Conservation (phyloP, 2,797 vertebrate genomes). For the Selene dorsalis region DNA sequence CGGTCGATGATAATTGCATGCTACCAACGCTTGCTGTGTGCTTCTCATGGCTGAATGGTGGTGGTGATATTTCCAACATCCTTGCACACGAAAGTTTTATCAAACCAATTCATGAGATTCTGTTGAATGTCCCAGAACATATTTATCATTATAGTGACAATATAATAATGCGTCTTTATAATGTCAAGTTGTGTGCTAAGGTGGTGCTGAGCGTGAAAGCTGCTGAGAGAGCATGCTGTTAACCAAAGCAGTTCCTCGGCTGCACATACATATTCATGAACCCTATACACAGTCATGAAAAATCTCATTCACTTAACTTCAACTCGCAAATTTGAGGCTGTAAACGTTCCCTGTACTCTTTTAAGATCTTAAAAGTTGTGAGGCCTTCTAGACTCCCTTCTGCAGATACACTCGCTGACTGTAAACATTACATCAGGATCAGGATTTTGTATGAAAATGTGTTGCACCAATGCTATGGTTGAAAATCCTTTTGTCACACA, state of each 20-base stretch:
- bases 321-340: conserved; percentile 24
- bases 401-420: conserved; percentile 1
- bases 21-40: conserved; percentile 36
- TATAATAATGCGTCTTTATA: conserved; percentile 49
- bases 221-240: neutral
- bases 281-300: neutral
- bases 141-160: conserved; percentile 47
- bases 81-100: neutral
- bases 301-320: conserved; percentile 25
- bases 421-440: conserved; percentile 30
- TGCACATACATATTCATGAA: conserved; percentile 33
- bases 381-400: conserved; percentile 1
- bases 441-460: conserved; percentile 19
- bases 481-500: conserved; percentile 31
- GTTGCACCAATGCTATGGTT: conserved; percentile 20
- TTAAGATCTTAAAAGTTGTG: conserved; percentile 14
- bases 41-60: conserved; percentile 38
- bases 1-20: conserved; percentile 58
- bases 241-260: conserved; percentile 10
- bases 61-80: conserved; percentile 45
- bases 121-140: conserved; percentile 39
- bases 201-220: conserved; percentile 15
- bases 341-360: conserved; percentile 15
- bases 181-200: conserved; percentile 30
- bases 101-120: conserved; percentile 34